Conservation (phyloP, 1,140 invertebrate species). For the Pemphigus obesinymphae region DNA sequence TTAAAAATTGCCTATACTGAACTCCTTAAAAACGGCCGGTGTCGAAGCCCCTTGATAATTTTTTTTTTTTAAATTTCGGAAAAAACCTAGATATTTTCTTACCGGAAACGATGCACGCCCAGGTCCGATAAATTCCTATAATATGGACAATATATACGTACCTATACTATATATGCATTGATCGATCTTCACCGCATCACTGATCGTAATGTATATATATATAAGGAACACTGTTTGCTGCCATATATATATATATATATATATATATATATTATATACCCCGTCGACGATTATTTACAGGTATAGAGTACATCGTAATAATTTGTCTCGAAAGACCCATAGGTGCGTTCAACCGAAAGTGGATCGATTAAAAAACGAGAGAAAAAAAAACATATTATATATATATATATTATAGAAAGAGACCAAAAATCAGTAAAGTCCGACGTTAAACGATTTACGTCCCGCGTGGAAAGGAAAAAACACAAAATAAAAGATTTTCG, state of each 20-base stretch:
- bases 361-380: conserved; percentile 14
- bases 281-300: background rate
- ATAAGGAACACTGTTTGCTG: background rate
- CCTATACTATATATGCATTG: too few species aligned
- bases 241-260: too few species aligned
- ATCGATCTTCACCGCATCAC: too few species aligned
- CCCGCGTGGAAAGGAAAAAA: background rate
- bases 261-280: background rate
- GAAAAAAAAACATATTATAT: background rate
- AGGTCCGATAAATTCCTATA: too few species aligned
- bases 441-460: conserved; percentile 31
- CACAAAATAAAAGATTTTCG: background rate
- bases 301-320: background rate
- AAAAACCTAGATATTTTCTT: too few species aligned
- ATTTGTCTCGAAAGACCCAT: conserved; percentile 11
- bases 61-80: too few species aligned
- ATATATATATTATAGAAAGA: too few species aligned
- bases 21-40: too few species aligned
- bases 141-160: background rate
- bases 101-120: too few species aligned
- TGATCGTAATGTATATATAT: background rate
- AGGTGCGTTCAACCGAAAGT: background rate
- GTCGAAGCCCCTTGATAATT: too few species aligned
- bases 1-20: too few species aligned
- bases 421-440: background rate